Base-by-base conservation (phyloP, 2,113 vertebrate species). In the Rhadina sibilatrix region DNA sequence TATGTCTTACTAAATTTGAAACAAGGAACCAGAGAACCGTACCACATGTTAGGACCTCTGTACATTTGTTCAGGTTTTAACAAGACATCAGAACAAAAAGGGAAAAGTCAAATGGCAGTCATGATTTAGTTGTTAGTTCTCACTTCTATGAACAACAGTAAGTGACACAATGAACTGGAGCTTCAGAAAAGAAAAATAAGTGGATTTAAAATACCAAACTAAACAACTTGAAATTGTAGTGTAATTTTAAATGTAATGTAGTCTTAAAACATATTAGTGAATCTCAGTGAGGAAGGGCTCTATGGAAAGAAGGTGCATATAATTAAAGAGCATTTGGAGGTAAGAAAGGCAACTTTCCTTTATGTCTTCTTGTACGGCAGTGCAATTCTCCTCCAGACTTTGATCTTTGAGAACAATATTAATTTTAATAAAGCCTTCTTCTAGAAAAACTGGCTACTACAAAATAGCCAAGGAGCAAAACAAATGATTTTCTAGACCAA, bases 401-500 rank as follows among this genome's bases (percentile, higher is more conserved):
- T 6, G 7, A 21, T 57, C 42, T 63, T 82, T 22, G 47, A 68
- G 33, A 90, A 82, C 11, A 75, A 50, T 24, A 71, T 35, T 47
- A 30, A 66, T 66, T 95, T 74, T 86, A 66, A 68, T 52, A 76
- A 79, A 87, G 22, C 1, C 7, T 16, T 12, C 28, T 25, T 92
- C 40, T 66, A 87, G 65, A 87, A 93, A 92, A 18, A 66, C 5
- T 40, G 31, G 19, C 31, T 72, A 74, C 11, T 82, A 75, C 35
- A 19, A 59, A 65, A 46, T 7, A 87, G 54, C 18, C 28, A 91
- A 54, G 22, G 30, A 81, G 30, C 10, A 96, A 76, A 90, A 30
- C 6, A 65, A 90, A 69, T 27, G 24, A 22, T 59, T 80, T 91
- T 70, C 68, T 87, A 89, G 46, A 92, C 37, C 31, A 74, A 90